phyloP scores from a whole-genome alignment of 2,797 vertebrate genomes.

The Oreochromis grahami region DNA sequence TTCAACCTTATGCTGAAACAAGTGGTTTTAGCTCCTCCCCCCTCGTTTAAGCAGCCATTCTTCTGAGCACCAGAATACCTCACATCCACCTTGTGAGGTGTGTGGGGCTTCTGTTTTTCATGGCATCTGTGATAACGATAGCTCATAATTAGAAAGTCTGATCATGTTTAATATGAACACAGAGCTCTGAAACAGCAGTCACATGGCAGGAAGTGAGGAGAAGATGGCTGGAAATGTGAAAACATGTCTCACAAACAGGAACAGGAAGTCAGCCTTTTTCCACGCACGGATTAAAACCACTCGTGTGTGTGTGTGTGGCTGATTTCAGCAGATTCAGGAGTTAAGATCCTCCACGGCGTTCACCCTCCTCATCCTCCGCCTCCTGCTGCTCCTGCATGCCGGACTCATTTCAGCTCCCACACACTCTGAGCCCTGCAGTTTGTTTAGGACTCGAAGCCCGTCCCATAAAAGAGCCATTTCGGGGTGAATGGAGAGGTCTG shows the following conservation, averaged over 20 bases:
- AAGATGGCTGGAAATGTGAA: not conserved
- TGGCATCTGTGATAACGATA: not conserved
- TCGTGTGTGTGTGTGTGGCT: not conserved
- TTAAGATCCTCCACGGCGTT: not conserved
- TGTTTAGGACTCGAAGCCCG: not conserved
- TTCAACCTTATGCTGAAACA: not conserved
- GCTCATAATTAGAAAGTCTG: not conserved
- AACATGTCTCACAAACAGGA: not conserved
- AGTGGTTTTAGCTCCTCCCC: not conserved
- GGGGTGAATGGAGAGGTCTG: slow-evolving; percentile 42
- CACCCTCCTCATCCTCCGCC: not conserved
- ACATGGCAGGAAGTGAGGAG: not conserved
- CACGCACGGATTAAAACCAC: not conserved
- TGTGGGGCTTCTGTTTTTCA: not conserved
- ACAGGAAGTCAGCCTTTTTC: not conserved
- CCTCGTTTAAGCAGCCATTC: not conserved
- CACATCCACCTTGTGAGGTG: not conserved
- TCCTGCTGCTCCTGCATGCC: not conserved
- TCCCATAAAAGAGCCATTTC: slow-evolving; percentile 19
- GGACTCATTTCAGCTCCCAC: not conserved
- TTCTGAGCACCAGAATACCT: not conserved
- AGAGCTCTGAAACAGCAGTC: not conserved
- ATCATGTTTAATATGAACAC: not conserved
- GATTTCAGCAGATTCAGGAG: not conserved
- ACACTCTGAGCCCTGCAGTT: not conserved